Evolutionary conservation across 2,113 vertebrate genomes (phyloP).

Genomic region (Podarcis muralis): DNA sequence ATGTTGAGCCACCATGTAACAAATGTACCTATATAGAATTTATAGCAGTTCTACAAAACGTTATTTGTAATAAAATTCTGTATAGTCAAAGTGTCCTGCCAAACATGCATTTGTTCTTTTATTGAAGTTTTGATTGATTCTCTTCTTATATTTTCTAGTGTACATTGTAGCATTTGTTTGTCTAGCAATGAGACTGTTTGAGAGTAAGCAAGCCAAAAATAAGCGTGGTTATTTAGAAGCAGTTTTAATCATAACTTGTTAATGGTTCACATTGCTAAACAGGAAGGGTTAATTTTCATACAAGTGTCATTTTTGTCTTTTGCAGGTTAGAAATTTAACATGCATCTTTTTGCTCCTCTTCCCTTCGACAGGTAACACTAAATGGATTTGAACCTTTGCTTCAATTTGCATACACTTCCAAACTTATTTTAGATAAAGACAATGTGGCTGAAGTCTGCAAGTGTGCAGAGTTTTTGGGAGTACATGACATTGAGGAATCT

Average conservation of each 20-base stretch:
- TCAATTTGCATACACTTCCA: conserved; percentile 95
- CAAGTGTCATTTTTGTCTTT: not conserved
- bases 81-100: not conserved
- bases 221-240: not conserved
- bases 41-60: not conserved
- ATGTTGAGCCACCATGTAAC: not conserved
- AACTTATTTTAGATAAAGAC: conserved; percentile 91
- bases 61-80: not conserved
- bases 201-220: not conserved
- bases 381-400: conserved; percentile 94
- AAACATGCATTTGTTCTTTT: not conserved
- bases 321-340: not conserved
- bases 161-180: not conserved
- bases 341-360: not conserved
- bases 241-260: not conserved
- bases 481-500: conserved; percentile 89
- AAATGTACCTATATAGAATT: rapidly evolving
- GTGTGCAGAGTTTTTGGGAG: conserved; percentile 87
- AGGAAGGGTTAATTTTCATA: not conserved
- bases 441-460: conserved; percentile 90
- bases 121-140: not conserved
- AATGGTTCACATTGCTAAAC: too few species aligned
- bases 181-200: not conserved
- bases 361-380: conserved; percentile 83
- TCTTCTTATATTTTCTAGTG: not conserved